phyloP scores from a whole-genome alignment of 2,888 invertebrate genomes.

The Eudemis profundana region DNA sequence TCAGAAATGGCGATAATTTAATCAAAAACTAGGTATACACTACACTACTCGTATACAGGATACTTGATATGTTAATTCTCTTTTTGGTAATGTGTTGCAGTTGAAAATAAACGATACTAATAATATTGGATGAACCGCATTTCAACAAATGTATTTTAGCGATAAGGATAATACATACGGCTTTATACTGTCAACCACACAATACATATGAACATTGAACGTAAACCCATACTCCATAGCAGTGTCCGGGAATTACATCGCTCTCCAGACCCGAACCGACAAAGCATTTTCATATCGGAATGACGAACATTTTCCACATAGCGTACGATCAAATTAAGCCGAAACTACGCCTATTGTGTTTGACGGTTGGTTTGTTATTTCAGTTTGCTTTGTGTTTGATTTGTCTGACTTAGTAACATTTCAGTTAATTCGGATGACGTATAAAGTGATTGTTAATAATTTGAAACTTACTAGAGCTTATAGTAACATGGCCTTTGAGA shows the following conservation, averaged over 20 bases:
- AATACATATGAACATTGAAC: not conserved
- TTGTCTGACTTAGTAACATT: conserved; percentile 36
- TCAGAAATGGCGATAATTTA: conserved; percentile 3
- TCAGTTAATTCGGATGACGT: conserved; percentile 19
- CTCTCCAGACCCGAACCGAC: conserved; percentile 27
- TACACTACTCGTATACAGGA: too few species aligned
- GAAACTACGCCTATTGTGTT: conserved; percentile 42
- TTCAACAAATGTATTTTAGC: not conserved
- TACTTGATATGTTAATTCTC: not conserved
- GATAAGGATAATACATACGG: not conserved
- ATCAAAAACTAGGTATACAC: conserved; percentile 5
- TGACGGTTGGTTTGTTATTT: conserved; percentile 40
- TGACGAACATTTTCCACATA: conserved; percentile 42
- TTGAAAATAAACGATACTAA: not conserved
- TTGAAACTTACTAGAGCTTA: not conserved
- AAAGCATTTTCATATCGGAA: conserved; percentile 44
- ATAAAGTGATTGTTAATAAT: not conserved
- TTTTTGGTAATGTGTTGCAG: not conserved
- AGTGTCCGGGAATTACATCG: conserved; percentile 21
- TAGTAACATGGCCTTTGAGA: not conserved
- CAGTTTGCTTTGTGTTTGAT: conserved; percentile 38
- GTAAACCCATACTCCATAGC: not conserved
- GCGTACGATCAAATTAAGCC: conserved; percentile 43
- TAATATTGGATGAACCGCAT: not conserved
- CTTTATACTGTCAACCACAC: not conserved